Base-by-base conservation (phyloP, 2,888 invertebrate species). In the Drosophila atroscutellata region DNA sequence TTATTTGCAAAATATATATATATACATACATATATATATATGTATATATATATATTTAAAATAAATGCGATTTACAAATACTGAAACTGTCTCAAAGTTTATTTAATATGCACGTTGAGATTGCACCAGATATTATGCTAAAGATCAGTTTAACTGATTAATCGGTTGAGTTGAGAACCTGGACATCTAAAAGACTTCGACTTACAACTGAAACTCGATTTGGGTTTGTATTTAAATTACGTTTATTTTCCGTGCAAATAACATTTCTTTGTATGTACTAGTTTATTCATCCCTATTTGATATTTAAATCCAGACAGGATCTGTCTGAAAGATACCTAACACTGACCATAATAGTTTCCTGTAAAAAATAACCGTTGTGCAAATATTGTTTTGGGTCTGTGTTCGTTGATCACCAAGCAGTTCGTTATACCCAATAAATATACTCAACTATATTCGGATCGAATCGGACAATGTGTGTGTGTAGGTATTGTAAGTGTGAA, bases 61-160 rank as follows among this genome's bases (percentile, higher is more conserved):
- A 83, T 83, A 83, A 83, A 83, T 82, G 83, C 83, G 87, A 83
- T 83, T 87, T 85, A 83, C 83, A 82, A 81, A 81, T 72, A 74
- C 51, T 59, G 71, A 64, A 64, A 51, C 20, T 11, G n/a, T 18
- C 34, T 15, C 15, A n/a, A 4, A 37, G 3, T 37, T 55, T 24
- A 28, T 37, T 55, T n/a, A 18, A 45, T 4, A 4, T 15, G 45
- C 45, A 4, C 3, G 15, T 2, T 36, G 36, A 15, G 36, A 36
- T 18, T 39, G 18, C 39, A 9, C 18, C 39, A n/a, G 9, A n/a
- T 1, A 8, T 24, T 7, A 2, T 1, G 20, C 15, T 15, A 24
- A 45, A 3, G 7, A 24, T 45, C 20, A 2, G 45, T 2, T 45
- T 7, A 7, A 7, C 15, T 45, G 7, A 20, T 20, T 3, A 7